These are phyloP conservation scores for Ectemnius lituratus DNA, from an alignment of 2,888 invertebrate genomes.

Conservation along the genomic window DNA sequence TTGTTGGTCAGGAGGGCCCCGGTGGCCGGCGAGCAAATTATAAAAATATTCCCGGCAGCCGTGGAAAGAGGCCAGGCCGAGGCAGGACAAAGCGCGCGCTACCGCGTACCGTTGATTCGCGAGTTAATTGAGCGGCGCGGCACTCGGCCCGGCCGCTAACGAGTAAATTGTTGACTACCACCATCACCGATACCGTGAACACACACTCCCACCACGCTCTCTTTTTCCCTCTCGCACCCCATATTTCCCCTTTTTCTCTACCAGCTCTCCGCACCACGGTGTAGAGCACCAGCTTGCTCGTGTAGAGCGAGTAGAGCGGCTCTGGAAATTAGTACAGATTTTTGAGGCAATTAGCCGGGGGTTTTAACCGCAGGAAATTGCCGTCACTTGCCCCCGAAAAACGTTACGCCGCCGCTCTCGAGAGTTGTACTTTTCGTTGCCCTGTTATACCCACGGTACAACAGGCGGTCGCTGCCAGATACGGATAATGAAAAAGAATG, in stretches of 20 bases:
- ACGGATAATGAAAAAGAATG: neutral
- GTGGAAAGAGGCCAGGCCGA: constrained; percentile 4
- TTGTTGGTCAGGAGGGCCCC: constrained; percentile 57
- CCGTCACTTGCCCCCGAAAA: constrained; percentile 57
- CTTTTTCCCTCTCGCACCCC: constrained; percentile 20
- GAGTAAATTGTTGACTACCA: constrained; percentile 73
- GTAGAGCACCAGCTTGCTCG: neutral
- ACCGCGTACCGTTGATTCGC: constrained; percentile 60
- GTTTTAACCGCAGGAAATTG: constrained; percentile 70
- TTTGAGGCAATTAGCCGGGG: constrained; percentile 66
- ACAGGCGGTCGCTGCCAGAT: neutral
- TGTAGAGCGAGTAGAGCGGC: neutral
- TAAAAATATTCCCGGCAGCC: constrained; percentile 5
- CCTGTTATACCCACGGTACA: neutral
- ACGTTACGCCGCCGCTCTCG: constrained; percentile 17
- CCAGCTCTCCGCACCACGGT: constrained; percentile 19
- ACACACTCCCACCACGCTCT: constrained; percentile 7
- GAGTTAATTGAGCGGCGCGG: constrained; percentile 74
- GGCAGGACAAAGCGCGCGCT: constrained; percentile 50
- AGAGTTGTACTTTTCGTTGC: neutral
- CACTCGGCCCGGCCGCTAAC: constrained; percentile 69
- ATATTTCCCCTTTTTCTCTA: constrained; percentile 5
- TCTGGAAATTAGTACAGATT: constrained; percentile 67
- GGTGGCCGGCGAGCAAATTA: constrained; percentile 1
- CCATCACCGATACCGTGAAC: constrained; percentile 39